phyloP scores from a whole-genome alignment of 1,140 invertebrate species.

The Vanessa atalanta region DNA sequence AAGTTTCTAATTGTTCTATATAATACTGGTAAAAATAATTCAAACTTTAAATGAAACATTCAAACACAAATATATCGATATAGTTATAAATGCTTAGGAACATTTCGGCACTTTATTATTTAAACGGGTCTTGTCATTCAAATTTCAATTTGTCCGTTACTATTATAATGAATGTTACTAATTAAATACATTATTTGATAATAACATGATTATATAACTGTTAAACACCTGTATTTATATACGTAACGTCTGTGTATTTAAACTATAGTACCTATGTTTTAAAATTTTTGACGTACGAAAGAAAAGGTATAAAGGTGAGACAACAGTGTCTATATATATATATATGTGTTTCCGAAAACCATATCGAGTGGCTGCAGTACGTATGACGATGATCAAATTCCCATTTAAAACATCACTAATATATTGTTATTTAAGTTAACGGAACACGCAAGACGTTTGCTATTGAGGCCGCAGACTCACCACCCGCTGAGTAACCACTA shows the following conservation, averaged over 20 bases:
- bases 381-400: not conserved
- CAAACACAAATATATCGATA: slow-evolving; percentile 3
- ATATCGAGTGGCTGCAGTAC: not conserved
- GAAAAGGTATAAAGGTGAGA: too few relatives aligned
- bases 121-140: not conserved
- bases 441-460: slow-evolving; percentile 55
- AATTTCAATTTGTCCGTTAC: slow-evolving; percentile 18
- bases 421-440: slow-evolving; percentile 54
- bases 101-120: slow-evolving; percentile 5
- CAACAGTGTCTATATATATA: not conserved
- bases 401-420: not conserved
- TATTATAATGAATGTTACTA: not conserved
- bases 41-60: not conserved
- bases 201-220: too few relatives aligned
- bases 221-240: too few relatives aligned
- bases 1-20: too few relatives aligned
- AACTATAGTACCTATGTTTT: too few relatives aligned
- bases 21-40: not conserved
- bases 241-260: too few relatives aligned
- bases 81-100: not conserved
- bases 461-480: slow-evolving; percentile 70
- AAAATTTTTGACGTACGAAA: too few relatives aligned
- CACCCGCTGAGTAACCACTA: slow-evolving; percentile 57
- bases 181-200: not conserved
- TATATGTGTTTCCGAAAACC: not conserved